Conservation (phyloP, 2,797 vertebrate species). For the Rhinichthys osculus region DNA sequence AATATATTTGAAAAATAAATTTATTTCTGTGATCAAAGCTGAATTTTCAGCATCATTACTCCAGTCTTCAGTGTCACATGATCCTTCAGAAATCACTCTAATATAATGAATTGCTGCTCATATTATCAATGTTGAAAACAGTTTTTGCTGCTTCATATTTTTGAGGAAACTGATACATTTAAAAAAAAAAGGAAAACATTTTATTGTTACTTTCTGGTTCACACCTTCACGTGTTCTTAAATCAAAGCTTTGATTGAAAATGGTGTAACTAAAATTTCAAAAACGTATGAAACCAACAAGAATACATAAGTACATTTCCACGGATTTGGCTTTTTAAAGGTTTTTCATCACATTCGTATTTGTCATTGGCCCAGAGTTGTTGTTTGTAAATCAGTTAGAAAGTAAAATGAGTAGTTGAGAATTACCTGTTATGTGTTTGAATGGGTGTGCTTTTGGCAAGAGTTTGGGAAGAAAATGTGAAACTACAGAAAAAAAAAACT, state of each 20-base stretch:
- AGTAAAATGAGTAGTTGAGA: background rate
- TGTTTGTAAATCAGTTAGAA: background rate
- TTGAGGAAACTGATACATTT: background rate
- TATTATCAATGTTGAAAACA: background rate
- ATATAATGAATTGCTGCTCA: background rate
- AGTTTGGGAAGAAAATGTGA: constrained; percentile 19
- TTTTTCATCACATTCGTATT: background rate
- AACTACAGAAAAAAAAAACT: constrained; percentile 40
- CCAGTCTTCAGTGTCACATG: background rate
- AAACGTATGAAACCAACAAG: background rate
- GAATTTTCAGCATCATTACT: background rate
- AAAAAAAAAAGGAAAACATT: background rate
- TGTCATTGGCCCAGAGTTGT: background rate
- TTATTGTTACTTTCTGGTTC: background rate
- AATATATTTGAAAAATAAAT: background rate
- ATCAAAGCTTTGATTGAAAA: background rate
- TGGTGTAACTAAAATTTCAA: background rate
- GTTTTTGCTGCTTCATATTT: background rate
- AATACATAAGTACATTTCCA: background rate
- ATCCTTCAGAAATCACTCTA: background rate
- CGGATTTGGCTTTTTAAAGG: background rate
- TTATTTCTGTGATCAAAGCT: background rate
- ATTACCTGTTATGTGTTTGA: background rate
- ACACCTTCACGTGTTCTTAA: background rate
- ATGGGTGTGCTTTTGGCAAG: background rate